Evolutionary conservation across 2,797 vertebrate species (phyloP), one percentile per base, ranked within the genome.

Genomic region (Catostomus latipinnis): DNA sequence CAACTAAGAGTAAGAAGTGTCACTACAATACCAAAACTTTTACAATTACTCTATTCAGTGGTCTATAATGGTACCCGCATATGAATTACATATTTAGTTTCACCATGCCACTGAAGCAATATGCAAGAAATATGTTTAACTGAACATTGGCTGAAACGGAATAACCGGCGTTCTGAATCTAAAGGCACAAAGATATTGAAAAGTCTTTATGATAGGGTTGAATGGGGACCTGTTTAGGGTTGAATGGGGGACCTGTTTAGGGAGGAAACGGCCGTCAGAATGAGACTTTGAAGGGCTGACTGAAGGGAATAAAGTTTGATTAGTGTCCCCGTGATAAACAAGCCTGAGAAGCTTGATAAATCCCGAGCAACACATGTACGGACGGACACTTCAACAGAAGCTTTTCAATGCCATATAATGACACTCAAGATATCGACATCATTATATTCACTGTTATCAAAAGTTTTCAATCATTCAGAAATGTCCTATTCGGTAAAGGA

Each of bases 291-390:
- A 79, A 57, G 52, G 61, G 69, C 52, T 63, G 69, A 71, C 43
- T 73, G 61, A 80, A 58, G 78, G 66, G 78, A 61, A 80, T 79
- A 49, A 43, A 72, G 77, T 66, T 34, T 9, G 77, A 79, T 80
- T 73, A 80, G 77, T 66, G 76, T 46, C 69, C 66, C 60, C 1
- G 3, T n/a, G 77, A 79, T 79, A 79, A 79, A 71, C 49, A 72
- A 46, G 52, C 45, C 60, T 5, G 69, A 65, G 61, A 79, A 54
- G 34, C 77, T 49, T 45, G 69, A 79, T 65, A 79, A 72, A 66
- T 72, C 77, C 49, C 52, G 14, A 72, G 61, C 46, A 43, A 71
- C 76, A 34, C 4, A 11, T 1, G 49, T 18, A 5, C 63, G 18
- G 62, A 5, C 63, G 18, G 62, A n/a, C 75, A 58, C 75, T 77